A percentile compares a stretch with the other conserved stretches of the same genome.
These are phyloP conservation scores for Tridacna crocea DNA, from an alignment of 2,888 invertebrate genomes.

Conservation along the genomic window DNA sequence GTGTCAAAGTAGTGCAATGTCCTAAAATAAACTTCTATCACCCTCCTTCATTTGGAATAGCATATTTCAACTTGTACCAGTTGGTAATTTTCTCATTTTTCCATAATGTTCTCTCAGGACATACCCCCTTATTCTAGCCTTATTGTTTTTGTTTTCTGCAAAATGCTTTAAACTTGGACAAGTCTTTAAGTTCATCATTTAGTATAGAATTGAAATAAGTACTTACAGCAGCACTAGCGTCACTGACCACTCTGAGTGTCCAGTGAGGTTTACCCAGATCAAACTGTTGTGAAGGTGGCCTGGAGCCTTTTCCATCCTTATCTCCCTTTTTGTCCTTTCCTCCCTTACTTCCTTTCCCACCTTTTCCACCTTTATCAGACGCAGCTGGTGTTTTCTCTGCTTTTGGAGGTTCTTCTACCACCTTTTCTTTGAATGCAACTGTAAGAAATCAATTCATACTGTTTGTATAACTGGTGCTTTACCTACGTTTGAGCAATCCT, in stretches of 20 bases:
- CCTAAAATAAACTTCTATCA: too few relatives aligned
- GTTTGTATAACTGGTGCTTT: too few relatives aligned
- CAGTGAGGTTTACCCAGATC: conserved; percentile 83
- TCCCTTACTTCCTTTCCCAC: conserved; percentile 75
- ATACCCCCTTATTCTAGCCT: too few relatives aligned
- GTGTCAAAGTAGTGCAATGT: too few relatives aligned
- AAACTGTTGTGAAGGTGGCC: conserved; percentile 83
- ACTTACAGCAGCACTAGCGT: conserved; percentile 79
- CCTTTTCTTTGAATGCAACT: conserved; percentile 79
- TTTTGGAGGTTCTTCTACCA: conserved; percentile 74
- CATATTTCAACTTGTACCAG: too few relatives aligned
- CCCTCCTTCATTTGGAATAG: too few relatives aligned
- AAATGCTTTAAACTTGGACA: too few relatives aligned
- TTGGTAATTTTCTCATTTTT: too few relatives aligned
- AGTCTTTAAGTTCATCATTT: too few relatives aligned
- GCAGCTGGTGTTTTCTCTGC: conserved; percentile 73
- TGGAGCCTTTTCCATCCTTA: conserved; percentile 73
- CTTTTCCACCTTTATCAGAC: conserved; percentile 67
- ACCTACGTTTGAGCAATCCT: too few relatives aligned
- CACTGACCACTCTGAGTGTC: conserved; percentile 82
- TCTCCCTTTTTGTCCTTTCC: conserved; percentile 79
- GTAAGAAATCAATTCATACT: conserved; percentile 29
- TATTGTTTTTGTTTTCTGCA: too few relatives aligned
- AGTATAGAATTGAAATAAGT: background rate
- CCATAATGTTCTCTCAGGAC: too few relatives aligned